Base-by-base conservation (phyloP, 2,113 vertebrate species). In the Phrynosoma platyrhinos region DNA sequence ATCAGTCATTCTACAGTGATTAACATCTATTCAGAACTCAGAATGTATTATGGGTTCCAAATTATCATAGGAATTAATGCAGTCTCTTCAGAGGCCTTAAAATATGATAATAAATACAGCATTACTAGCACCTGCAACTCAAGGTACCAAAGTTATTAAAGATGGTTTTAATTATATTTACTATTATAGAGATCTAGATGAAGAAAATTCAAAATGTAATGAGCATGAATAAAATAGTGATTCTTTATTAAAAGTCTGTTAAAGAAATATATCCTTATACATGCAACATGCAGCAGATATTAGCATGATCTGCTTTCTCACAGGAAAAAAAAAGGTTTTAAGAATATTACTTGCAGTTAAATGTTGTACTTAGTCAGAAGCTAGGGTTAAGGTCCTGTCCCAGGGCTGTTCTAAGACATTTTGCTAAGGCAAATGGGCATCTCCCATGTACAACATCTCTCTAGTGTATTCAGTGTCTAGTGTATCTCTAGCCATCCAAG, bases 81-180 rank as follows among this genome's bases (percentile, higher is more conserved):
- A 97, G 96, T 97, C 96, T 97, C 97, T 96, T 97, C 97, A 97
- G 96, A 97, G 92, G 95, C 90, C 94, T 97, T 97, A 97, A 97
- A 97, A 97, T 97, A 97, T 97, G 97, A 96, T 97, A 97, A 97
- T 97, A 97, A 95, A 97, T 97, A 97, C 97, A 97, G 96, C 96
- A 96, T 95, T 88, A 94, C 92, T 92, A 97, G 95, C 97, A 97
- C 97, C 97, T 97, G 97, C 96, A 97, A 95, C 96, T 97, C 94
- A 97, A 96, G 96, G 96, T 97, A 97, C 94, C 92, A 91, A 95
- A 97, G 94, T 96, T 97, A 97, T 97, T 97, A 96, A 96, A 97
- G 94, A 96, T 95, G 94, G 95, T 84, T 97, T 95, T 96, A 97
- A 97, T 97, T 97, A 97, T 97, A 97, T 97, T 97, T 97, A 97